A percentile compares a stretch with the other conserved stretches of the same genome.
These are phyloP conservation scores for Mungos mungo DNA, from an alignment of 2,113 vertebrate species.

Conservation along the genomic window DNA sequence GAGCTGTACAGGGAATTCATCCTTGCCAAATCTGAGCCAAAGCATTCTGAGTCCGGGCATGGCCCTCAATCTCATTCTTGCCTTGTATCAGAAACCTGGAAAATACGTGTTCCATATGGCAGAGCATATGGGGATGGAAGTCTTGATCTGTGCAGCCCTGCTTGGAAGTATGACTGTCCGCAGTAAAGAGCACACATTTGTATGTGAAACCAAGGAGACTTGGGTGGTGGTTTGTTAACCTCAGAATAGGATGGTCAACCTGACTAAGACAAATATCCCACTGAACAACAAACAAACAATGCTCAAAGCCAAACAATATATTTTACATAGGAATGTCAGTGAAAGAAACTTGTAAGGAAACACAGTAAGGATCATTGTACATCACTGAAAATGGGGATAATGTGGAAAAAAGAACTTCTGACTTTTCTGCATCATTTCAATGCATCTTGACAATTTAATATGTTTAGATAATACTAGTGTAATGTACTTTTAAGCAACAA, in stretches of 20 bases:
- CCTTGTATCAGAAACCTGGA: neutral
- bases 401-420: neutral
- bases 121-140: neutral
- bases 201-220: neutral
- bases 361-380: neutral
- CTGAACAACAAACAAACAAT: neutral
- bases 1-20: neutral
- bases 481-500: neutral
- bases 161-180: neutral
- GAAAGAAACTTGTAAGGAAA: neutral
- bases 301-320: neutral
- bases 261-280: neutral
- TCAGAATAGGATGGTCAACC: neutral
- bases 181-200: neutral
- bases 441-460: neutral
- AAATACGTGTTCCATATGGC: neutral
- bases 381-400: neutral
- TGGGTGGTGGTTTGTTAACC: neutral
- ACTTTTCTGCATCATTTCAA: neutral
- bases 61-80: neutral
- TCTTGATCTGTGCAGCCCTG: neutral
- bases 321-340: neutral
- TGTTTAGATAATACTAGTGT: neutral
- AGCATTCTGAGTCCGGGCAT: neutral
- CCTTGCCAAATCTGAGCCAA: neutral